Percentiles rank a stretch among this genome's conserved stretches.
Evolutionary conservation across 2,888 invertebrate species (phyloP).

Genomic region (Melieria crassipennis): DNA sequence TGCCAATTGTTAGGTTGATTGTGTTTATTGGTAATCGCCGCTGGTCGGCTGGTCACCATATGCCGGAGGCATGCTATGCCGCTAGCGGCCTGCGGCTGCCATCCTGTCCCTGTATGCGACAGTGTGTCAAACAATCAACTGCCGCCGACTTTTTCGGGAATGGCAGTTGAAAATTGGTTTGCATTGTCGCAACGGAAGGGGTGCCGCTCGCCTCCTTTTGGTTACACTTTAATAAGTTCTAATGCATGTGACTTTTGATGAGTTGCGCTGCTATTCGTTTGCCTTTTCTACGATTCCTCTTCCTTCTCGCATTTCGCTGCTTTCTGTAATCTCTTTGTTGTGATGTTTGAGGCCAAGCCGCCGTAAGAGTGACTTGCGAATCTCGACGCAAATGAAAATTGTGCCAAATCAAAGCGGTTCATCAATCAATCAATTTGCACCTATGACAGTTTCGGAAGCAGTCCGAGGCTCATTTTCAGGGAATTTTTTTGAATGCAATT

Average conservation of each 20-base stretch:
- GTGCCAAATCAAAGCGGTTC: conserved; percentile 27
- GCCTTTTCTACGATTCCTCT: background rate
- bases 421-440: conserved; percentile 15
- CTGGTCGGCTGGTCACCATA: conserved; percentile 20
- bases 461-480: no score
- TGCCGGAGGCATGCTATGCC: conserved; percentile 14
- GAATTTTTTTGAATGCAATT: no score
- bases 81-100: conserved; percentile 5
- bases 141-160: background rate
- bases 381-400: conserved; percentile 27
- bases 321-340: background rate
- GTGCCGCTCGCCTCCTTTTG: conserved; percentile 34
- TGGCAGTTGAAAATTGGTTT: background rate
- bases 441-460: no score
- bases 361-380: conserved; percentile 30
- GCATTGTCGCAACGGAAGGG: conserved; percentile 10
- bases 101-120: background rate
- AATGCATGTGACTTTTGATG: conserved; percentile 60
- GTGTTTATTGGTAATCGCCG: conserved; percentile 28
- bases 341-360: background rate
- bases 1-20: conserved; percentile 50
- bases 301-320: background rate
- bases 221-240: conserved; percentile 59
- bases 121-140: conserved; percentile 4
- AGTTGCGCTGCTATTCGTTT: conserved; percentile 15